A percentile compares a stretch with the other conserved stretches of the same genome.
These are phyloP conservation scores for Lasioglossum villosulum DNA, from an alignment of 2,888 invertebrate genomes.

Conservation along the genomic window DNA sequence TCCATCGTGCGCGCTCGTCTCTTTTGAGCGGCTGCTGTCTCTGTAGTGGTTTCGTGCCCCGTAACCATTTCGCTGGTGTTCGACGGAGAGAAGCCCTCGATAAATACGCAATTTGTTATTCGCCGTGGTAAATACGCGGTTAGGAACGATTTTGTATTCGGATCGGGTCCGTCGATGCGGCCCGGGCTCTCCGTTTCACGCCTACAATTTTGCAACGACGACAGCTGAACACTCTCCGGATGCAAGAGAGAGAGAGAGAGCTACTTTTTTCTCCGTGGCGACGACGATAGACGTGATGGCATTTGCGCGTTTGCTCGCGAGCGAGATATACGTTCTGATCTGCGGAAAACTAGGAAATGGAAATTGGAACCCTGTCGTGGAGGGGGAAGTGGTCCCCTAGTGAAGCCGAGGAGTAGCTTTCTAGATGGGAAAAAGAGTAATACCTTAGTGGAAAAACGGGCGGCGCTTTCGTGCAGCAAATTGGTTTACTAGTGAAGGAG, in stretches of 20 bases:
- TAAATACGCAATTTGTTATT: constrained; percentile 58
- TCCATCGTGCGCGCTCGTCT: background rate
- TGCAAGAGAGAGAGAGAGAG: background rate
- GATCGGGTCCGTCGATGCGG: constrained; percentile 7
- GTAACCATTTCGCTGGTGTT: constrained; percentile 13
- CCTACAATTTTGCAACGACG: background rate
- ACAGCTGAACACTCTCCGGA: background rate
- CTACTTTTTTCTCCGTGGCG: background rate
- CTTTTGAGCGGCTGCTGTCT: background rate
- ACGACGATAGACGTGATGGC: background rate
- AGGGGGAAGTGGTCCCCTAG: background rate
- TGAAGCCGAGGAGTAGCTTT: background rate
- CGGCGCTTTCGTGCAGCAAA: background rate
- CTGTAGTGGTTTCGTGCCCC: constrained; percentile 11
- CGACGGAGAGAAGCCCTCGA: constrained; percentile 24
- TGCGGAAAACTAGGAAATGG: background rate
- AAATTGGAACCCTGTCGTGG: background rate
- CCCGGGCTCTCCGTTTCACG: background rate
- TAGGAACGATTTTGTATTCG: constrained; percentile 37
- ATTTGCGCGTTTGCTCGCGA: background rate
- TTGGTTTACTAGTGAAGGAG: background rate
- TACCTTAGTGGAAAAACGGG: background rate
- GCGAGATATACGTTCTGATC: background rate
- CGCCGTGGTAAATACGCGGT: constrained; percentile 32
- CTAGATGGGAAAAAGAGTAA: background rate